Percentiles rank a stretch among this genome's conserved stretches.
Conservation (phyloP, 2,797 vertebrate species). For the Urosaurus nigricauda region DNA sequence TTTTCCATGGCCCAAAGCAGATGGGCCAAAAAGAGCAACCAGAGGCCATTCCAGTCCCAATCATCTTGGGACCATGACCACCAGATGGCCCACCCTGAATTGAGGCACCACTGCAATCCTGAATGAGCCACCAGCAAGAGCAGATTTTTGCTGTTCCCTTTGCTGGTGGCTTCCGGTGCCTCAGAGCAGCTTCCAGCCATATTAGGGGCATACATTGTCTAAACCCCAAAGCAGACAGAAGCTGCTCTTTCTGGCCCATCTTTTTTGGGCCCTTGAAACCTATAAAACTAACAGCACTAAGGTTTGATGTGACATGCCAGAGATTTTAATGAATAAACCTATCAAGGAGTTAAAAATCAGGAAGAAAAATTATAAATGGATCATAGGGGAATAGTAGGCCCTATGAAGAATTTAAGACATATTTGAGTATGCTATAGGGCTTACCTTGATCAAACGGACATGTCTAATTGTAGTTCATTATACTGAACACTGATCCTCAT, state of each 20-base stretch:
- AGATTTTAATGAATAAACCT: neutral
- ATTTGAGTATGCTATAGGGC: neutral
- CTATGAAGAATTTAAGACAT: neutral
- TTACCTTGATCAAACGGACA: neutral
- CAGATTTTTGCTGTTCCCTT: too few relatives aligned
- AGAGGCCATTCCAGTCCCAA: too few relatives aligned
- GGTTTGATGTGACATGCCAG: neutral
- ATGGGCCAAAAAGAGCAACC: too few relatives aligned
- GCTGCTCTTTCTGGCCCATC: too few relatives aligned
- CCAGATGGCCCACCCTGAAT: too few relatives aligned
- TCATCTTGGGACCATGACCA: too few relatives aligned
- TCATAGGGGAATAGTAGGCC: neutral
- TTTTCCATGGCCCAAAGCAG: neutral
- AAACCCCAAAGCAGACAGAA: too few relatives aligned
- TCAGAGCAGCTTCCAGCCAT: too few relatives aligned
- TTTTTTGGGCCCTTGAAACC: neutral
- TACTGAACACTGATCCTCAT: neutral
- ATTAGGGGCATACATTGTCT: too few relatives aligned
- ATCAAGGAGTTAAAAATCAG: slow-evolving; percentile 8
- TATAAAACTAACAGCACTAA: neutral
- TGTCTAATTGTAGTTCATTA: neutral
- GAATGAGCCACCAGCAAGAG: too few relatives aligned
- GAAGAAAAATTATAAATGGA: neutral
- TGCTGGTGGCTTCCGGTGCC: too few relatives aligned
- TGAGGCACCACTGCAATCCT: too few relatives aligned